Evolutionary conservation across 2,797 vertebrate genomes (phyloP).

Genomic region (Monodelphis domestica): DNA sequence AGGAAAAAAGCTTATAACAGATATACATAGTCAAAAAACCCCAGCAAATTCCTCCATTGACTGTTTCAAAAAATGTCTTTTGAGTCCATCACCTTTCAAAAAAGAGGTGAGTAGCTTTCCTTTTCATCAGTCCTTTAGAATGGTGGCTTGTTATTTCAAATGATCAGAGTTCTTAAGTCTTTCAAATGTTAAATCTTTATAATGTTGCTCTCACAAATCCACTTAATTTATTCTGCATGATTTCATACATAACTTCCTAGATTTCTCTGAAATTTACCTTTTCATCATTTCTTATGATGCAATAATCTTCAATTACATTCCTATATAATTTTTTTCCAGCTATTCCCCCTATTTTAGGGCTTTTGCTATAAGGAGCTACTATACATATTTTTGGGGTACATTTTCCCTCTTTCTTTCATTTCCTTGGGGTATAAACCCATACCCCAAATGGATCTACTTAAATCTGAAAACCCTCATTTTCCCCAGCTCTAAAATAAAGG

Average conservation of each 20-base stretch:
- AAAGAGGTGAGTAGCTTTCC: neutral
- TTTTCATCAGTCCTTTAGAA: neutral
- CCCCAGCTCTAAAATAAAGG: neutral
- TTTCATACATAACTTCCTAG: neutral
- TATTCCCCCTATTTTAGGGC: neutral
- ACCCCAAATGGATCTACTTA: neutral
- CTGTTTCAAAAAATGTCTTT: neutral
- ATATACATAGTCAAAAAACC: too few relatives aligned
- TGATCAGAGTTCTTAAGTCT: neutral
- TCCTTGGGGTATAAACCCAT: neutral
- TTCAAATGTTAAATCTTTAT: neutral
- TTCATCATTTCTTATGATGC: neutral
- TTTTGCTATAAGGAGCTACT: neutral
- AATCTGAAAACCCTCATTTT: neutral
- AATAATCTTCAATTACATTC: neutral
- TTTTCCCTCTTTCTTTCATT: neutral
- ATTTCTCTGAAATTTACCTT: neutral
- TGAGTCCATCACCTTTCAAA: neutral
- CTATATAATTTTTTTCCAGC: neutral
- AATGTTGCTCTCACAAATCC: neutral
- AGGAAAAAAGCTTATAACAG: too few relatives aligned
- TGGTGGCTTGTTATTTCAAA: neutral
- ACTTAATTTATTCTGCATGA: neutral
- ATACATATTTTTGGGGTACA: neutral
- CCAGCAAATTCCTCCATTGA: neutral